Base-by-base conservation (phyloP, 1,140 invertebrate species). In the Hestina assimilis region DNA sequence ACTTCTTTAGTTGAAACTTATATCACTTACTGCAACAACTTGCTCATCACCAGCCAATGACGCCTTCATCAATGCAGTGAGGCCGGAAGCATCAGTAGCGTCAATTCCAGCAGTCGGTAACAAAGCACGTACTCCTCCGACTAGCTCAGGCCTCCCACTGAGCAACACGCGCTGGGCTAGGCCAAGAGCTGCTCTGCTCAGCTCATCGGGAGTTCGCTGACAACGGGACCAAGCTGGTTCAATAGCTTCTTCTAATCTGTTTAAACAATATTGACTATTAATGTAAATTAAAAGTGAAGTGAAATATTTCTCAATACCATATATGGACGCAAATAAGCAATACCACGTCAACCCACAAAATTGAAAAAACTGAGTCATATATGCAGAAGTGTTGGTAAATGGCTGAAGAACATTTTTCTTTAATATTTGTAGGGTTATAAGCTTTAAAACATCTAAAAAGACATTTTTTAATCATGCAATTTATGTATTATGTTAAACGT, bases 61-160 rank as follows among this genome's bases (percentile, higher is more conserved):
- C 0, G 95, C 93, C 21, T 96, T 83, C 95, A 97, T 97, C 3
- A 97, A 79, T 0, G 94, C 93, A 0, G 95, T 95, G 21, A 96
- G 89, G 0, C 96, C 96, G 11, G 91, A 91, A 11, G 95, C 92
- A 69, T 96, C 95, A 0, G 95, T 89, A 0, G 95, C 95, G 68
- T 96, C 95, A 28, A 91, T 88, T 57, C 91, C 89, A 0, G 95
- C 95, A 0, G 91, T 73, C 0, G 96, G 95, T 29, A 97, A 83
- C 15, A 97, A 85, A 5, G 93, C 87, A 0, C 95, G 77, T 0
- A 95, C 95, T 69, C 96, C 95, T 4, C 93, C 91, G 26, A 96
- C 91, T 1, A 97, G 83, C 63, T 97, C 96, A 0, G 93, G 88
- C 1, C 95, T 83, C 0, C 95, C 95, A 12, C 93, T 94, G 0